Base-by-base conservation (phyloP, 2,888 invertebrate genomes). In the Lasioglossum oenotherae region DNA sequence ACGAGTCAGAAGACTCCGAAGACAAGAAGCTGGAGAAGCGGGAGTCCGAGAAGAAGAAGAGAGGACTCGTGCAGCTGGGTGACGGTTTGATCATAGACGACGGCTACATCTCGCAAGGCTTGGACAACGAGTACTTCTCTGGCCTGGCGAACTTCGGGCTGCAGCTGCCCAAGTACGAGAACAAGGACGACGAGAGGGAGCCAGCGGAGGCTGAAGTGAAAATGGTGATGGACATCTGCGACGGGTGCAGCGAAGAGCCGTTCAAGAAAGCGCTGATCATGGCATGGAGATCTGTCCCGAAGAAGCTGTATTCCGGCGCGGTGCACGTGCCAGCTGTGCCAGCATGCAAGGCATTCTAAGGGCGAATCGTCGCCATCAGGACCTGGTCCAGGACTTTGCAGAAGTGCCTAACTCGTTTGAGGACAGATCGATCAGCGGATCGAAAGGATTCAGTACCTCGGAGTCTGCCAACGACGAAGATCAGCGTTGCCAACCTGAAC, bases 131-230 rank as follows among this genome's bases (percentile, higher is more conserved):
- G 19, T 95, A 97, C 12, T 94, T 97, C 57, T 95, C 95, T 76
- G 98, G 98, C 1, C 95, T 98, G 44, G 97, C 97, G 1, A 97
- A 97, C 80, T 97, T 97, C 64, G 97, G 97, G 0, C 96, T 97
- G 12, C 97, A 97, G 86, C 94, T 96, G 10, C 80, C 87, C 0
- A 78, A 88, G 23, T 92, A 95, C 14, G 93, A 94, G 84, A 93
- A 85, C 53, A 77, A 95, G 89, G 95, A 96, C 95, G 97, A 98
- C 84, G 98, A 97, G 92, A 96, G 97, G 69, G 98, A 98, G 92
- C 98, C 98, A 0, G 98, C 98, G 0, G 98, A 98, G 94, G 98
- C 97, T 49, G 98, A 98, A 94, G 98, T 98, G 0, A 97, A 96
- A 90, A 97, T 97, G 16, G 98, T 98, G 0, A 97, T 98, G 97